A percentile compares a stretch with the other conserved stretches of the same genome.
Evolutionary conservation across 2,888 invertebrate genomes (phyloP).

Genomic region (Cryptus armator): DNA sequence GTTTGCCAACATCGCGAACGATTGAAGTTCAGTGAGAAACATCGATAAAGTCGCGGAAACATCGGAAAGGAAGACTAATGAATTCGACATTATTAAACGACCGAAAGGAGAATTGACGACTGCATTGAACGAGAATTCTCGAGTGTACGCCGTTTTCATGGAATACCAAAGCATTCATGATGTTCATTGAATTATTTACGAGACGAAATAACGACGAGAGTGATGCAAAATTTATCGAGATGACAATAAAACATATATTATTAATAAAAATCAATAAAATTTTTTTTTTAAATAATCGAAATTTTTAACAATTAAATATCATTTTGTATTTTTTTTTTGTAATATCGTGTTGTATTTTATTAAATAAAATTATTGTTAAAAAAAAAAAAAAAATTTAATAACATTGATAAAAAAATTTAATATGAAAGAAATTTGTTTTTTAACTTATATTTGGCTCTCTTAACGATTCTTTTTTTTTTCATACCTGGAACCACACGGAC

Average conservation of each 20-base stretch:
- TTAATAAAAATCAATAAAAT: too few species aligned
- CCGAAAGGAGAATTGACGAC: slow-evolving; percentile 7
- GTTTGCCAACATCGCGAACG: slow-evolving; percentile 1
- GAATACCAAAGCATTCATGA: not conserved
- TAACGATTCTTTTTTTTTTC: slow-evolving; percentile 17
- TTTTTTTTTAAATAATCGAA: too few species aligned
- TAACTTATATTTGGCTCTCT: not conserved
- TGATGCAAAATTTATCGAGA: too few species aligned
- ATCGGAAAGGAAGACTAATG: slow-evolving; percentile 40
- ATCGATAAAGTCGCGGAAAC: slow-evolving; percentile 14
- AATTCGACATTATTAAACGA: slow-evolving; percentile 62
- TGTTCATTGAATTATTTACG: slow-evolving; percentile 33
- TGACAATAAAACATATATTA: not conserved
- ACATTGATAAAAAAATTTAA: not conserved
- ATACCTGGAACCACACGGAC: slow-evolving; percentile 53
- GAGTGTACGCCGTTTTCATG: slow-evolving; percentile 8
- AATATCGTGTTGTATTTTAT: too few species aligned
- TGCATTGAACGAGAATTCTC: slow-evolving; percentile 41
- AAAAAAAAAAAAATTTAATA: not conserved
- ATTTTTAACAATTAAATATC: too few species aligned
- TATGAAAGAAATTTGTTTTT: not conserved
- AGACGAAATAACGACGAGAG: not conserved
- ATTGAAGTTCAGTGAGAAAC: slow-evolving; percentile 22
- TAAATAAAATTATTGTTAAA: not conserved
- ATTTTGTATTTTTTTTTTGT: too few species aligned